Evolutionary conservation across 2,797 vertebrate species (phyloP).

Genomic region (Lycodopsis pacificus): DNA sequence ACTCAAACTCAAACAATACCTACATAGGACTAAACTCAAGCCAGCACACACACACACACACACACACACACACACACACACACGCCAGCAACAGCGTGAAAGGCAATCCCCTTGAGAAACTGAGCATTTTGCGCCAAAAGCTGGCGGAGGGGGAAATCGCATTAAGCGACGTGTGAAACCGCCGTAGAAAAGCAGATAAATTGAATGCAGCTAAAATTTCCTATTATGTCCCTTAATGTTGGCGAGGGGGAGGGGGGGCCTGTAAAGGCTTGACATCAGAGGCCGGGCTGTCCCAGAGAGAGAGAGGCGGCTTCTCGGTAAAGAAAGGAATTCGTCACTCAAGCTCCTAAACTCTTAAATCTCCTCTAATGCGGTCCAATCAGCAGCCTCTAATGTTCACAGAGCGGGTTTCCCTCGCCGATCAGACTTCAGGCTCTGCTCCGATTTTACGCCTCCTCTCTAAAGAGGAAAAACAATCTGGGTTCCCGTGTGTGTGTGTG

Average conservation of each 20-base stretch:
- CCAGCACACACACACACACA: conserved; percentile 21
- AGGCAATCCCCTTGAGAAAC: conserved; percentile 82
- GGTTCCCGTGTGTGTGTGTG: conserved; percentile 49
- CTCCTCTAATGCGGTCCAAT: conserved; percentile 75
- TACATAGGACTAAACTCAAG: conserved; percentile 19
- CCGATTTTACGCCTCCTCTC: conserved; percentile 69
- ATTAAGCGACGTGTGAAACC: conserved; percentile 85
- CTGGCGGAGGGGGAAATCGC: conserved; percentile 71
- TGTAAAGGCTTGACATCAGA: conserved; percentile 71
- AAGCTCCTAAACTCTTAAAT: conserved; percentile 74
- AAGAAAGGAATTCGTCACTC: conserved; percentile 80
- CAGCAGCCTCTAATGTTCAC: conserved; percentile 66
- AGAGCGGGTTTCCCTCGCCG: conserved; percentile 33
- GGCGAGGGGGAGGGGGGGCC: conserved; percentile 19
- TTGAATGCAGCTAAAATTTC: conserved; percentile 83
- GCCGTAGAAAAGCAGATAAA: conserved; percentile 75
- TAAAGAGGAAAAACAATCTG: conserved; percentile 72
- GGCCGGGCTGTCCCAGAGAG: conserved; percentile 48
- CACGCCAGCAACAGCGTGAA: conserved; percentile 53
- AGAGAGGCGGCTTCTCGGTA: conserved; percentile 55
- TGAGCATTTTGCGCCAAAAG: conserved; percentile 63
- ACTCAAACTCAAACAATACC: conserved; percentile 40
- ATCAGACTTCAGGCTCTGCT: conserved; percentile 65
- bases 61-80: not conserved
- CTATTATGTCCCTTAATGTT: conserved; percentile 78